Conservation (phyloP, 1,140 invertebrate species). For the Tetraneura akinire region DNA sequence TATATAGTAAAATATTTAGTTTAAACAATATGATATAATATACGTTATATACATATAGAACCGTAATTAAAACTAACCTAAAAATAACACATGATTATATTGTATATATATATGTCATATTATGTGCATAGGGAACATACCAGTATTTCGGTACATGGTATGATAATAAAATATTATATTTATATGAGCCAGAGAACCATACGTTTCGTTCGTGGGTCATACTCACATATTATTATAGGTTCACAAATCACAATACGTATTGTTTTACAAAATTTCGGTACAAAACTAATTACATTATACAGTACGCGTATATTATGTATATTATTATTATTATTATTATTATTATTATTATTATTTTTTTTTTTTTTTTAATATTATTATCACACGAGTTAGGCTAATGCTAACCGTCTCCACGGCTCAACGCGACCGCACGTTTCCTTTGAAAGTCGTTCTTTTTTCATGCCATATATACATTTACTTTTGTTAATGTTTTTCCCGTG, state of each 20-base stretch:
- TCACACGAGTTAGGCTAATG: background rate
- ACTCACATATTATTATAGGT: background rate
- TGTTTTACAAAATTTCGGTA: conserved; percentile 6
- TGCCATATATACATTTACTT: background rate
- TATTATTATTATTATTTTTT: too few species aligned
- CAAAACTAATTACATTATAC: background rate
- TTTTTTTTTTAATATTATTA: too few species aligned
- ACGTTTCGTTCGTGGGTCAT: background rate
- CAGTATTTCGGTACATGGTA: too few species aligned
- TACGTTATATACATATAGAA: too few species aligned
- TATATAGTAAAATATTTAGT: too few species aligned
- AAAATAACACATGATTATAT: too few species aligned
- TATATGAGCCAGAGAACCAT: background rate
- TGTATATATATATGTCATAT: too few species aligned
- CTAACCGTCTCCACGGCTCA: background rate
- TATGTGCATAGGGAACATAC: too few species aligned
- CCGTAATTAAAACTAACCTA: too few species aligned
- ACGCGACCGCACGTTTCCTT: background rate
- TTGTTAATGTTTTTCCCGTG: background rate
- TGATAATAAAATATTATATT: background rate
- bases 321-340: too few species aligned
- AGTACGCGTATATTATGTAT: background rate
- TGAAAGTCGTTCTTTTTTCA: background rate
- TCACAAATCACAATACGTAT: background rate
- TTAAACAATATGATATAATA: too few species aligned